phyloP scores from a whole-genome alignment of 2,888 invertebrate species.

The Rhamnusium bicolor region DNA sequence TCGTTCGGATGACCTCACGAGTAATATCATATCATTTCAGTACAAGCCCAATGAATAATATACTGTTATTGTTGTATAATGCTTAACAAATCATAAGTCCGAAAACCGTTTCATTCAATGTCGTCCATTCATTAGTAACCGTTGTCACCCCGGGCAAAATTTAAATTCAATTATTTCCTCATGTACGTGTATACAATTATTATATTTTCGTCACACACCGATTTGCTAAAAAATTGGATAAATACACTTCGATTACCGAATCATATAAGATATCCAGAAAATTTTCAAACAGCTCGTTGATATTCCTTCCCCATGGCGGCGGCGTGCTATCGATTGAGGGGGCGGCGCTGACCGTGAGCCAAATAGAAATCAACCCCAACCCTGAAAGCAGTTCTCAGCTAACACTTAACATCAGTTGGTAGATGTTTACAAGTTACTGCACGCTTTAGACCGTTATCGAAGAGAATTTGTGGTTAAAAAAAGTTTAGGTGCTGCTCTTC shows the following conservation, averaged over 20 bases:
- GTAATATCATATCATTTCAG: no score
- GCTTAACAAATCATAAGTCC: no score
- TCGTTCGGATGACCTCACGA: no score
- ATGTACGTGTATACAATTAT: no score
- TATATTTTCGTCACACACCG: no score
- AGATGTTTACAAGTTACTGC: slow-evolving; percentile 2
- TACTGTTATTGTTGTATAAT: no score
- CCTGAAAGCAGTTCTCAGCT: slow-evolving; percentile 50
- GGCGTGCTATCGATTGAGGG: slow-evolving; percentile 50
- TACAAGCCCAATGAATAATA: no score
- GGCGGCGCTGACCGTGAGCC: slow-evolving; percentile 59
- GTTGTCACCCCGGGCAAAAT: no score
- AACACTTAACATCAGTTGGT: slow-evolving; percentile 7
- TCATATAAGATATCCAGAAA: not conserved
- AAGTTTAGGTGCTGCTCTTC: not conserved
- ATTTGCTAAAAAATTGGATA: no score
- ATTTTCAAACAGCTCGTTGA: slow-evolving; percentile 18
- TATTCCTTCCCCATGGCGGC: slow-evolving; percentile 28
- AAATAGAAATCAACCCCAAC: slow-evolving; percentile 58
- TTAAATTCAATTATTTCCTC: no score
- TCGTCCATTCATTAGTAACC: no score
- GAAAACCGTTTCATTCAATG: no score
- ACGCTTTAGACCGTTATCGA: not conserved
- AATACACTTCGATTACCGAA: not conserved
- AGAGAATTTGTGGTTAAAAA: not conserved